Base-by-base conservation (phyloP, 1,140 invertebrate genomes). In the Drosophila azteca region DNA sequence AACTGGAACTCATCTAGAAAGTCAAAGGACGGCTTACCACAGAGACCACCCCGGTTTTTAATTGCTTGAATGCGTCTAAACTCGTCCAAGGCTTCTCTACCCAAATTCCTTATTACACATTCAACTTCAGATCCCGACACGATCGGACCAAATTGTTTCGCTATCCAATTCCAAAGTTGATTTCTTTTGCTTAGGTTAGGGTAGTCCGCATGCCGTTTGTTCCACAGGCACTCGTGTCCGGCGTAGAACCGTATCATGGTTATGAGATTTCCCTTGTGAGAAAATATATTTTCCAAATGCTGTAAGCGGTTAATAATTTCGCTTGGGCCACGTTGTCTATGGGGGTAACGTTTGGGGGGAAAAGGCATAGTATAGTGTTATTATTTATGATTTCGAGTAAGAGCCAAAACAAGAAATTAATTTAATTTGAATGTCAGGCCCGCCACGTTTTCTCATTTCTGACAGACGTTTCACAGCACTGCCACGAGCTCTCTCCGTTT, bases 181-280 rank as follows among this genome's bases (percentile, higher is more conserved):
- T 24, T 24, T 2, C 22, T 43, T 29, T 69, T 69, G 0, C 2
- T 31, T 3, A 26, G 8, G 20, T 72, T 61, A 46, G 24, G 15
- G 20, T 69, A 72, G 8, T 72, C 65, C 8, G n/a, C 49, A 26
- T 61, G 50, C 4, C 13, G n/a, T 13, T 45, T 22, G 35, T 72
- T 69, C 65, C 69, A 72, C 5, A 72, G 65, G 15, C 69, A 72
- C 31, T 72, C 69, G 44, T 69, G 69, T 1, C 69, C 69, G 8
- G 54, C 54, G 49, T 72, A 72, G 13, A 72, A 72, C 13, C 68
- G 53, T 17, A 71, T 60, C 24, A 71, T 22, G 22, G 68, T 71
- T 11, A 71, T 15, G 11, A 59, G 22, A 48, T 71, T 71, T 17
- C 48, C 46, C 35, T n/a, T 59, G 8, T 58, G 31, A 3, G 6